Base-by-base conservation (phyloP, 2,888 invertebrate species). In the Ennomos quercinarius region DNA sequence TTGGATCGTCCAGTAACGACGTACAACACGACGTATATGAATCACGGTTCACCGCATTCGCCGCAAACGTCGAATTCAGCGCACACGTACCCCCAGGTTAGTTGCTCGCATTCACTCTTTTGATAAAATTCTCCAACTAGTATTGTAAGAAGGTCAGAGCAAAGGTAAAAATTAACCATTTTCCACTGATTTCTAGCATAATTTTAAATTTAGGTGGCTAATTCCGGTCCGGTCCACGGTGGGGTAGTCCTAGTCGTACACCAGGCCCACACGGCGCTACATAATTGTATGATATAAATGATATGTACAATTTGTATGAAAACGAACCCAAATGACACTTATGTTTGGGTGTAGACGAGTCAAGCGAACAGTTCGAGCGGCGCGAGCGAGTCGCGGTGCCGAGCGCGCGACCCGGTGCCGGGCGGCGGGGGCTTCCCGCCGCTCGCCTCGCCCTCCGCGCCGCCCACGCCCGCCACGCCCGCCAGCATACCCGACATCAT, bases 401-500 rank as follows among this genome's bases (percentile, higher is more conserved):
- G 78, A 41, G 78, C 83, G 63, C 84, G 87, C 34, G 89, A 90
- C 80, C 89, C 89, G 10, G 93, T 81, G 91, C 93, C 84, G 83
- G 93, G 80, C 93, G 95, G 80, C 66, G 85, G 86, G 93, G 95
- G 80, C 66, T 95, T 93, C 76, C 84, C 91, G 67, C 91, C 84
- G 78, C 91, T 83, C 72, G 91, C 74, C 60, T 80, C 81, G 53
- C 82, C 80, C 60, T 71, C 84, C 71, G 81, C 79, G 62, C 86
- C 86, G 57, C 76, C 82, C 74, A 78, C 93, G 63, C 91, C 89
- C 79, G 93, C 96, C 89, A 96, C 97, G 76, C 96, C 97, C 71
- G 96, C 96, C 87, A 95, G 96, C 89, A 95, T 96, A 90, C 96
- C 96, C 69, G 95, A 96, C 88, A 97, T 97, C 84, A 96, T 96